phyloP scores from a whole-genome alignment of 1,140 invertebrate genomes.

The Anoplolepis gracilipes region DNA sequence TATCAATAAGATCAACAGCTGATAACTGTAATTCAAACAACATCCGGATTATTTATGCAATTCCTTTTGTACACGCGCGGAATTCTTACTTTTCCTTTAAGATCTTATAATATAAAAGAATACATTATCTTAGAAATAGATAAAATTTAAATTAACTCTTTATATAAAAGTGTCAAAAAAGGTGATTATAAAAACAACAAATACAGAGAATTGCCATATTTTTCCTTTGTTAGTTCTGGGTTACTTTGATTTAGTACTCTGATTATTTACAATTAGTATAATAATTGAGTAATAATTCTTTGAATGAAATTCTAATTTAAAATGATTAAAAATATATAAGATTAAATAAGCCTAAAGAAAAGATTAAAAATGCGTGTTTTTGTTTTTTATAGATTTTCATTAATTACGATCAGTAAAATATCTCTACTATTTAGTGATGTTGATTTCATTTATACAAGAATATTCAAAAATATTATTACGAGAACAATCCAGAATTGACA shows the following conservation, averaged over 20 bases:
- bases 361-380: not conserved
- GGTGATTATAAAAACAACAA: too few species aligned
- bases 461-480: too few species aligned
- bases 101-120: not conserved
- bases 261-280: too few species aligned
- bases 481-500: not conserved
- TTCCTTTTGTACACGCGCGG: not conserved
- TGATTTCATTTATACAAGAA: not conserved
- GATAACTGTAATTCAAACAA: conserved; percentile 50
- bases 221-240: not conserved
- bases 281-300: not conserved
- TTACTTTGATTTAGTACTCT: not conserved
- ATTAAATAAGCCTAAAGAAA: not conserved
- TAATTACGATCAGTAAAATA: not conserved
- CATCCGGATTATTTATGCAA: conserved; percentile 25
- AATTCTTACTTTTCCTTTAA: conserved; percentile 9
- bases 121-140: not conserved
- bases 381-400: not conserved
- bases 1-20: conserved; percentile 54
- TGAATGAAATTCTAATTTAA: not conserved
- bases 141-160: not conserved
- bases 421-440: not conserved
- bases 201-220: not conserved
- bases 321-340: not conserved
- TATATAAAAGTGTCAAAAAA: not conserved